Evolutionary conservation across 2,888 invertebrate species (phyloP).

Genomic region (Strigamia crassipes): DNA sequence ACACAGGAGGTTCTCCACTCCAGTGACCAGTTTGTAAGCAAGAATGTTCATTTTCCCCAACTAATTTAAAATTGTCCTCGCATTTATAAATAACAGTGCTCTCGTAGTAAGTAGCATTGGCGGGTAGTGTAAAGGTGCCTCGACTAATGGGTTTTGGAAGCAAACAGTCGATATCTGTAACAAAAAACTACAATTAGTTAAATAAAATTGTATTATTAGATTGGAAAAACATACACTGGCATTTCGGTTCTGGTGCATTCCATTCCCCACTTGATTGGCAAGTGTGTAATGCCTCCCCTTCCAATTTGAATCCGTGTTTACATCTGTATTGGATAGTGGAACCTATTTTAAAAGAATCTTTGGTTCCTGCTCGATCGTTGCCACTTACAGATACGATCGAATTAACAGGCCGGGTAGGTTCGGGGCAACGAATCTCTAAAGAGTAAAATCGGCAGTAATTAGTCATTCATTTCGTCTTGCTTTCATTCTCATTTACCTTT

Average conservation of each 20-base stretch:
- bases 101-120: conserved; percentile 87
- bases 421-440: conserved; percentile 84
- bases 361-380: conserved; percentile 71
- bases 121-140: conserved; percentile 77
- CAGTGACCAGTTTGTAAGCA: conserved; percentile 89
- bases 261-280: conserved; percentile 53
- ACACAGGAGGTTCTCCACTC: conserved; percentile 82
- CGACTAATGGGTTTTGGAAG: conserved; percentile 72
- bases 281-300: conserved; percentile 53
- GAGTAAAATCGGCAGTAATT: not conserved
- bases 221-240: conserved; percentile 50
- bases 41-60: conserved; percentile 79
- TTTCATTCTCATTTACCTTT: conserved; percentile 67
- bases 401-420: conserved; percentile 80
- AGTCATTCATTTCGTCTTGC: not conserved
- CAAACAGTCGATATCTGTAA: conserved; percentile 74
- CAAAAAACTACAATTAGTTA: not conserved
- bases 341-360: conserved; percentile 54
- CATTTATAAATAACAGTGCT: conserved; percentile 84
- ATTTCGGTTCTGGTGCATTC: conserved; percentile 53
- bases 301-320: conserved; percentile 53
- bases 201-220: not conserved
- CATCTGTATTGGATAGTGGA: conserved; percentile 55
- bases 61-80: conserved; percentile 76
- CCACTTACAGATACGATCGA: conserved; percentile 86